These are phyloP conservation scores for Oikopleura albicans DNA, from an alignment of 23 tunicate genomes.

Conservation along the genomic window DNA sequence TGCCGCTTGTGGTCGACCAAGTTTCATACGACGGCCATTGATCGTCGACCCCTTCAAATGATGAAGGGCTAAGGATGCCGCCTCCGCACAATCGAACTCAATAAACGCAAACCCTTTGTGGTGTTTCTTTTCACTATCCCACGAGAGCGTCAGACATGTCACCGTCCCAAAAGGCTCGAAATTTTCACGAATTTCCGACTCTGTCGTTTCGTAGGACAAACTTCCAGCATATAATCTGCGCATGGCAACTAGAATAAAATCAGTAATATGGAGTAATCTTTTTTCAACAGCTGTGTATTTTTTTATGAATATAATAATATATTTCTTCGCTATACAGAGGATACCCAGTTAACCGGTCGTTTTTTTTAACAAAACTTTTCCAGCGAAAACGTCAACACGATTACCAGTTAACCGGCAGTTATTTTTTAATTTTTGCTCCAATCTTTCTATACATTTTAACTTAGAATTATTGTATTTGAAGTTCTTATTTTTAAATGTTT, in stretches of 20 bases:
- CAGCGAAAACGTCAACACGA: too few species aligned
- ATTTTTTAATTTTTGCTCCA: too few species aligned
- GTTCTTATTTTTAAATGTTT: too few species aligned
- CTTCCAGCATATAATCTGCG: constrained; percentile 6
- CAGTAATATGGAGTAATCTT: too few species aligned
- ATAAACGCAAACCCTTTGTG: constrained; percentile 98
- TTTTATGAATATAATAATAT: too few species aligned
- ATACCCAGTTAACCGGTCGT: too few species aligned
- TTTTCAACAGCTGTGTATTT: too few species aligned
- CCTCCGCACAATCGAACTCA: constrained; percentile 84
- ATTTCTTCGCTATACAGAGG: too few species aligned
- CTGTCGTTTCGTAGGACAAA: not conserved
- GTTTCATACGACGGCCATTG: not conserved
- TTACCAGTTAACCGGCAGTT: too few species aligned
- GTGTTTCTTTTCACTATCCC: constrained; percentile 81
- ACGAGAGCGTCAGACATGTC: constrained; percentile 26
- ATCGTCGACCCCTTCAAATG: not conserved
- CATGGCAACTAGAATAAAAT: constrained; percentile 1
- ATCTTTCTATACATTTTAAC: too few species aligned
- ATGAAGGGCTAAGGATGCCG: constrained; percentile 75
- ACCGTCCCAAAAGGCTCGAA: not conserved
- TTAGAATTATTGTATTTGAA: too few species aligned
- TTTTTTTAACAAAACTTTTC: too few species aligned
- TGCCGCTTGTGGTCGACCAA: constrained; percentile 14
- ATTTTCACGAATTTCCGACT: not conserved